Evolutionary conservation across 2,113 vertebrate species (phyloP).

Genomic region (Pseudolaguvia tuberculata): DNA sequence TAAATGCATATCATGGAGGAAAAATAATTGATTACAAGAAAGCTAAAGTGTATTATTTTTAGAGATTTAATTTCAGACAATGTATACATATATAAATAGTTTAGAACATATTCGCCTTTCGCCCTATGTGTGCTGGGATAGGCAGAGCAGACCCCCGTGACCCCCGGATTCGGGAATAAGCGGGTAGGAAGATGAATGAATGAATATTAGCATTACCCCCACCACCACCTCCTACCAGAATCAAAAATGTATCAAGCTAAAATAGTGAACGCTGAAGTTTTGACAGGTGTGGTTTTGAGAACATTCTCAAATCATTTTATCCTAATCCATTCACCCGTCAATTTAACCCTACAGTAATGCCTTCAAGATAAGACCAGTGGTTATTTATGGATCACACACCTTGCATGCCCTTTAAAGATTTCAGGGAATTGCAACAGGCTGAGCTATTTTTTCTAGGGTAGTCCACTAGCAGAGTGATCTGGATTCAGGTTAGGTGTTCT

Average conservation of each 20-base stretch:
- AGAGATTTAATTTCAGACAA: not conserved
- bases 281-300: not conserved
- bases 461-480: conserved; percentile 8
- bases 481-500: conserved; percentile 27
- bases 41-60: not conserved
- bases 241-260: too few species aligned
- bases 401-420: conserved; percentile 20
- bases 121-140: too few species aligned
- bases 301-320: not conserved
- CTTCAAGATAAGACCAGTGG: conserved; percentile 15
- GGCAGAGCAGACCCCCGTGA: too few species aligned
- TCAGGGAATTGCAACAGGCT: conserved; percentile 11
- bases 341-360: conserved; percentile 6
- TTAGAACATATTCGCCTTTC: too few species aligned
- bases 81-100: not conserved
- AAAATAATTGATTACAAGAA: not conserved
- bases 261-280: not conserved
- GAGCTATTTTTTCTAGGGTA: not conserved
- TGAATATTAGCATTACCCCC: too few species aligned
- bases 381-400: conserved; percentile 11
- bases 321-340: not conserved
- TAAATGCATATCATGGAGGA: not conserved
- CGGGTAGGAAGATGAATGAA: too few species aligned
- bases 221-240: too few species aligned
- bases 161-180: too few species aligned